phyloP scores from a whole-genome alignment of 2,113 vertebrate genomes.

The Passerina amoena region DNA sequence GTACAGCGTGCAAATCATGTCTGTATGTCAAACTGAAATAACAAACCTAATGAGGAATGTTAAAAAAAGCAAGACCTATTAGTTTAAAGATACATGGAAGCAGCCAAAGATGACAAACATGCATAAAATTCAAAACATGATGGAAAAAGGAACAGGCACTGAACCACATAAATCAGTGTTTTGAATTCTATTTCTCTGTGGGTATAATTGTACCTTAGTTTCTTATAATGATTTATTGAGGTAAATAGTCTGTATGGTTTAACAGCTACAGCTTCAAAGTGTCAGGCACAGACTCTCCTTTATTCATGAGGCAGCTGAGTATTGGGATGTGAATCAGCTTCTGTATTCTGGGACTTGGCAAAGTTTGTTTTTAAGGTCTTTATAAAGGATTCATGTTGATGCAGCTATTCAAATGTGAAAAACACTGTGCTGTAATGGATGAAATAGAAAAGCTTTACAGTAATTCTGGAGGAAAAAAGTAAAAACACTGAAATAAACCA shows the following conservation, averaged over 20 bases:
- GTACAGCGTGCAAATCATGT: slow-evolving; percentile 76
- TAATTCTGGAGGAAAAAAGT: slow-evolving; percentile 75
- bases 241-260: slow-evolving; percentile 88
- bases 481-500: slow-evolving; percentile 76
- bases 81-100: slow-evolving; percentile 80
- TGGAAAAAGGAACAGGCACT: slow-evolving; percentile 77
- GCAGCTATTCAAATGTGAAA: slow-evolving; percentile 82
- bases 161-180: slow-evolving; percentile 84
- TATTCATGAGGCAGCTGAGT: slow-evolving; percentile 83
- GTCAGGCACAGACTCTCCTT: slow-evolving; percentile 82
- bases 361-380: slow-evolving; percentile 83
- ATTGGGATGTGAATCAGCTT: slow-evolving; percentile 83
- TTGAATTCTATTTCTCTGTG: slow-evolving; percentile 83
- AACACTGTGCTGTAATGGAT: slow-evolving; percentile 77
- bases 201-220: slow-evolving; percentile 86
- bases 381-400: slow-evolving; percentile 85
- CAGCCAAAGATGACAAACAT: slow-evolving; percentile 85
- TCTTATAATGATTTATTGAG: slow-evolving; percentile 88
- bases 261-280: slow-evolving; percentile 85
- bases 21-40: slow-evolving; percentile 79
- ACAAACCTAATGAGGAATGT: slow-evolving; percentile 80
- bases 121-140: slow-evolving; percentile 82
- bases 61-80: slow-evolving; percentile 79
- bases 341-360: slow-evolving; percentile 84
- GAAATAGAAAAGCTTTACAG: slow-evolving; percentile 83